Evolutionary conservation across 1,140 invertebrate genomes (phyloP), one percentile per base, ranked within the genome.

Genomic region (Euura saliciscinereae): DNA sequence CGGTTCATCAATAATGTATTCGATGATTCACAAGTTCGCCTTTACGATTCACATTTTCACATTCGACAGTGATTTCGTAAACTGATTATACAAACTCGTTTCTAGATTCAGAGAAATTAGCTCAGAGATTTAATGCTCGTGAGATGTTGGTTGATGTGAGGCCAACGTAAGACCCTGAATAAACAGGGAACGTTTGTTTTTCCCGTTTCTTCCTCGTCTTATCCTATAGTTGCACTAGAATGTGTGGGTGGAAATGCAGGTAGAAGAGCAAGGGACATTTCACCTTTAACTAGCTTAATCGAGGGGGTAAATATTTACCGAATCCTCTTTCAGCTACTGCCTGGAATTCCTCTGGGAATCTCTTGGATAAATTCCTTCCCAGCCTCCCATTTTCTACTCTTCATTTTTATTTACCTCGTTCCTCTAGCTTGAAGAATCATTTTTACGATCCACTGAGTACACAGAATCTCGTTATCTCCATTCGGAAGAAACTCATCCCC

Each of bases 261-360:
- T n/a, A 59, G 51, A n/a, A 8, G 6, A n/a, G 13, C 6, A 59
- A n/a, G 51, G 51, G 51, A 8, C 13, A 6, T 59, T 59, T 59
- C 13, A 59, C 28, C 51, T 59, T 59, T 59, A 59, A 59, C 51
- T n/a, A 59, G 13, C 51, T 59, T 59, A 59, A 59, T 59, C 51
- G 0, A 6, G 51, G 51, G 13, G 6, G 51, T n/a, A 59, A 59
- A 59, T n/a, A 59, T 59, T 59, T n/a, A 59, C 51, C 51, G 51
- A 59, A 59, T 59, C 51, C 51, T 28, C 28, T 28, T 28, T 28
- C 28, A 28, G 28, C 28, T 28, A 28, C 28, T 28, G 28, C 28
- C 1, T 28, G 28, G 28, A 28, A 28, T 28, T 28, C 28, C 28
- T 59, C 51, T 6, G 51, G 51, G 28, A 28, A 28, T 28, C 28